Conservation (phyloP, 2,888 invertebrate species). For the Scotopteryx bipunctaria region DNA sequence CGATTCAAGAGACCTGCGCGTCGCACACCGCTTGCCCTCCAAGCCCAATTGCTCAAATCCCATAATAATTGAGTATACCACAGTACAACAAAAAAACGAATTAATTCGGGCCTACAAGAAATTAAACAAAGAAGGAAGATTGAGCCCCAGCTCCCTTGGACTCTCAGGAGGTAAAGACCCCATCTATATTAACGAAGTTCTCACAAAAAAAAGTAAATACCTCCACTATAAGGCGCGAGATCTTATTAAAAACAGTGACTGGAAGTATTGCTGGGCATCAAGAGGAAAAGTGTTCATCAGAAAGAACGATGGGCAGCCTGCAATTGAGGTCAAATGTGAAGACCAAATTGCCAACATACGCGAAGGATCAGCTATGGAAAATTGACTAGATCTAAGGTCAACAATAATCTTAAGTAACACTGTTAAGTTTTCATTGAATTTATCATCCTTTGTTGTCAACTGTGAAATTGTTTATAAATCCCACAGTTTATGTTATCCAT, state of each 20-base stretch:
- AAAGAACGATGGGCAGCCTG: not conserved
- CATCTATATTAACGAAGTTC: not conserved
- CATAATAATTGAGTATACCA: no score
- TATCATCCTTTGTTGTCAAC: no score
- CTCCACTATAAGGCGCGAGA: not conserved
- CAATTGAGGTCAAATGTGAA: not conserved
- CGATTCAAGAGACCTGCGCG: no score
- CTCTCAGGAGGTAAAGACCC: no score
- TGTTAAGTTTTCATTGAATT: no score
- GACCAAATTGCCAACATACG: not conserved
- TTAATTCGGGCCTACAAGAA: not conserved
- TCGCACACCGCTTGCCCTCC: no score
- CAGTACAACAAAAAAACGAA: not conserved
- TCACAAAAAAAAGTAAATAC: not conserved
- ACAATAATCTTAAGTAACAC: no score
- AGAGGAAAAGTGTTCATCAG: not conserved
- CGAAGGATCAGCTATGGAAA: not conserved
- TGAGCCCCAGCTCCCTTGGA: no score
- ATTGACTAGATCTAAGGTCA: no score
- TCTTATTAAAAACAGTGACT: not conserved
- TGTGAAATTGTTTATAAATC: no score
- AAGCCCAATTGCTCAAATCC: no score
- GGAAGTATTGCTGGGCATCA: conserved; percentile 1
- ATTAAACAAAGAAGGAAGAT: not conserved
- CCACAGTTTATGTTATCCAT: no score